Conservation (phyloP, 1,140 invertebrate genomes). For the Drosophila rhopaloa region DNA sequence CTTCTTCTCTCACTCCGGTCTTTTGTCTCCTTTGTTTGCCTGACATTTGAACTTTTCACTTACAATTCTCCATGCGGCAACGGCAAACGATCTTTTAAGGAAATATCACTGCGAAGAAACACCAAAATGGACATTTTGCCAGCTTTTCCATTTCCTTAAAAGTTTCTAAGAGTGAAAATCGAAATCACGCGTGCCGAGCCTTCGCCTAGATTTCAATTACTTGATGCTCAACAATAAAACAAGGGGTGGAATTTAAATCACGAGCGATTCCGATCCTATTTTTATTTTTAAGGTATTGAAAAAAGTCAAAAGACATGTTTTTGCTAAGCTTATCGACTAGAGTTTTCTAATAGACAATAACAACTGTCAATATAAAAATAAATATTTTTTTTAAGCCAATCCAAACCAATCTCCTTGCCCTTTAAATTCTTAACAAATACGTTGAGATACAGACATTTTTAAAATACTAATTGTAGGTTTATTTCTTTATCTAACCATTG, state of each 20-base stretch:
- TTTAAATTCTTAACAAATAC: too few relatives aligned
- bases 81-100: slow-evolving; percentile 43
- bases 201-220: slow-evolving; percentile 27
- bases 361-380: too few relatives aligned
- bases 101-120: slow-evolving; percentile 32
- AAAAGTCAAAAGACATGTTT: too few relatives aligned
- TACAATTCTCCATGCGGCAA: slow-evolving; percentile 45
- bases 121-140: slow-evolving; percentile 38
- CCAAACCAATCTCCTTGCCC: too few relatives aligned
- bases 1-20: not conserved
- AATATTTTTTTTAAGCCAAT: too few relatives aligned
- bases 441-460: too few relatives aligned
- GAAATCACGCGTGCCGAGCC: slow-evolving; percentile 48
- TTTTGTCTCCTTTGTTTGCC: slow-evolving; percentile 34
- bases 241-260: not conserved
- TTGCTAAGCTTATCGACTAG: too few relatives aligned
- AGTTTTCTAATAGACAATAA: too few relatives aligned
- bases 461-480: too few relatives aligned
- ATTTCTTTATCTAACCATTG: too few relatives aligned
- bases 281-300: not conserved
- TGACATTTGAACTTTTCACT: slow-evolving; percentile 53
- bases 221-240: not conserved
- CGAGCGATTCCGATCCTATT: not conserved
- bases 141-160: slow-evolving; percentile 52
- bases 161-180: slow-evolving; percentile 32